These are phyloP conservation scores for Tinea semifulvella DNA, from an alignment of 2,888 invertebrate species.

Conservation along the genomic window DNA sequence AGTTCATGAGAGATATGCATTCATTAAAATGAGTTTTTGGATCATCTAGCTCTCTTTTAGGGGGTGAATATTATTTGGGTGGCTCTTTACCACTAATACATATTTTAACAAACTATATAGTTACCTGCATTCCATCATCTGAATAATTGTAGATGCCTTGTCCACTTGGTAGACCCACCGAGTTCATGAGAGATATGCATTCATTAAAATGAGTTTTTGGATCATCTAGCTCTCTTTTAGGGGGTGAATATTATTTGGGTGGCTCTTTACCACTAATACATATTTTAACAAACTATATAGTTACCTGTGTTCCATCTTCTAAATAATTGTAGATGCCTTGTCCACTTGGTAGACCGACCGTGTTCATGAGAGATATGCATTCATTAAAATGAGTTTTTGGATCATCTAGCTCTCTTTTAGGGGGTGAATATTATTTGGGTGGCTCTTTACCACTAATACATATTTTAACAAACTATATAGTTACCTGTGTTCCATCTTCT, in stretches of 20 bases:
- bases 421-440: too few relatives aligned
- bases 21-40: slow-evolving; percentile 35
- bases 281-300: too few relatives aligned
- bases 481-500: too few relatives aligned
- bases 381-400: too few relatives aligned
- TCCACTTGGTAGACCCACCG: slow-evolving; percentile 49
- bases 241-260: slow-evolving; percentile 27
- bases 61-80: slow-evolving; percentile 27
- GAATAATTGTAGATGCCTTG: slow-evolving; percentile 47
- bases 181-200: slow-evolving; percentile 43
- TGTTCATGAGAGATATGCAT: too few relatives aligned
- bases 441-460: too few relatives aligned
- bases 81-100: slow-evolving; percentile 31
- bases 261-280: slow-evolving; percentile 31
- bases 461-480: too few relatives aligned
- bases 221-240: slow-evolving; percentile 24
- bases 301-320: too few relatives aligned
- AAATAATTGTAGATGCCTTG: too few relatives aligned
- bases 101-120: too few relatives aligned
- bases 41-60: slow-evolving; percentile 24
- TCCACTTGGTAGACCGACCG: too few relatives aligned
- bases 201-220: slow-evolving; percentile 35
- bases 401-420: too few relatives aligned
- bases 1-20: slow-evolving; percentile 43
- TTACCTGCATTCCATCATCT: slow-evolving; percentile 42